Conservation (phyloP, 1,140 invertebrate species). For the Drosophila arawakana region DNA sequence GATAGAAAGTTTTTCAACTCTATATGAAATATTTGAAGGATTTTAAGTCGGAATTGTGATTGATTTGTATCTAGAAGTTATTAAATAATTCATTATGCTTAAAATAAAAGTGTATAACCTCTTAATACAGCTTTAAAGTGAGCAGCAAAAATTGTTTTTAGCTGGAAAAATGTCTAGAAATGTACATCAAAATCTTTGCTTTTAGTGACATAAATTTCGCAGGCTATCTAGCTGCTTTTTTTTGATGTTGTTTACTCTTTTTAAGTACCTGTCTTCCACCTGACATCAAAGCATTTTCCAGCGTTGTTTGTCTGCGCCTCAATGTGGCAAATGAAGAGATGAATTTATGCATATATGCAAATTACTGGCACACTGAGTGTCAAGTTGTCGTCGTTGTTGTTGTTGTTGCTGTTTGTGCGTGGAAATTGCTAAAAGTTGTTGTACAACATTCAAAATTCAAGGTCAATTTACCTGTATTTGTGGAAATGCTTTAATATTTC, state of each 20-base stretch:
- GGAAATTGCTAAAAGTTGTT: background rate
- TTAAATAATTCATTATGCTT: too few relatives aligned
- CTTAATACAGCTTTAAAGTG: too few relatives aligned
- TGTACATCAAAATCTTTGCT: too few relatives aligned
- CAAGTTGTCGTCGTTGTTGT: background rate
- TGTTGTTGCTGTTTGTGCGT: background rate
- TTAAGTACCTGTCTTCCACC: slow-evolving; percentile 1
- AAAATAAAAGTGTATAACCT: too few relatives aligned
- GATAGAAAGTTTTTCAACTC: background rate
- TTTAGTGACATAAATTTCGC: background rate
- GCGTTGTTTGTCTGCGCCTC: slow-evolving; percentile 17
- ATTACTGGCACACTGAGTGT: slow-evolving; percentile 12
- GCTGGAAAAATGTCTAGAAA: too few relatives aligned
- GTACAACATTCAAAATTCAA: slow-evolving; percentile 9
- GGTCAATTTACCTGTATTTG: slow-evolving; percentile 14
- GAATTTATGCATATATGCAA: slow-evolving; percentile 26
- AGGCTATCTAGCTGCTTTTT: background rate
- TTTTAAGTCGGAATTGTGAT: too few relatives aligned
- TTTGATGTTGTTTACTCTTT: background rate
- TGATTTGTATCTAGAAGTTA: too few relatives aligned
- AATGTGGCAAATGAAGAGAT: slow-evolving; percentile 12
- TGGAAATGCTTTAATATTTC: slow-evolving; percentile 11
- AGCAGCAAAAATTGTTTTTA: too few relatives aligned
- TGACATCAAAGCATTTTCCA: slow-evolving; percentile 27
- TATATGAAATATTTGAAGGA: background rate